Conservation (phyloP, 2,888 invertebrate species). For the Suillia variegata region DNA sequence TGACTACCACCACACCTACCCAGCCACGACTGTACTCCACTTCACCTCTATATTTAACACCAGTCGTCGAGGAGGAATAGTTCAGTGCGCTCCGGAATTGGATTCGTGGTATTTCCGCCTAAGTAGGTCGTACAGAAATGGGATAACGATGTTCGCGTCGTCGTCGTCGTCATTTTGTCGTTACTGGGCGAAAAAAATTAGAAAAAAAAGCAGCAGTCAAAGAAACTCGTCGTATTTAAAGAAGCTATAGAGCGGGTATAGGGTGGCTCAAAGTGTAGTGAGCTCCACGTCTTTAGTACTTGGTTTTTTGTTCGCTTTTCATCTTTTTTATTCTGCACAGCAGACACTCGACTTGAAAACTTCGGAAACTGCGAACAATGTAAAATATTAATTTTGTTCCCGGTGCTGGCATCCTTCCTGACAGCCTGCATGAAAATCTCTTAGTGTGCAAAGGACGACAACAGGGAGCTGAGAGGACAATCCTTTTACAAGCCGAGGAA, state of each 20-base stretch:
- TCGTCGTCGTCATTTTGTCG: constrained; percentile 14
- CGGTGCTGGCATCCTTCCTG: not conserved
- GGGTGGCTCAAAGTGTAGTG: not conserved
- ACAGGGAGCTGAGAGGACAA: too few relatives aligned
- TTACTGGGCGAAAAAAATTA: not conserved
- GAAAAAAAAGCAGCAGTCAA: not conserved
- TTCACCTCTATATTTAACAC: too few relatives aligned
- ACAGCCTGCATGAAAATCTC: not conserved
- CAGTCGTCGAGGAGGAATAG: constrained; percentile 1
- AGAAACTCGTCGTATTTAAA: not conserved
- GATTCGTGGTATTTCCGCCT: not conserved
- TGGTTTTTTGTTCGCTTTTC: not conserved
- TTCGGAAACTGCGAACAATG: not conserved
- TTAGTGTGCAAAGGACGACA: too few relatives aligned
- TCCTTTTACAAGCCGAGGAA: too few relatives aligned
- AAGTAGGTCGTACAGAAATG: constrained; percentile 10
- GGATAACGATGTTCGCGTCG: constrained; percentile 8
- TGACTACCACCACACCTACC: not conserved
- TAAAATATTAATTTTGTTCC: not conserved
- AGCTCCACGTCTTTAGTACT: not conserved
- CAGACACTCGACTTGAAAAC: too few relatives aligned
- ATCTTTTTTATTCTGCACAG: not conserved
- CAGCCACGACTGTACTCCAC: too few relatives aligned
- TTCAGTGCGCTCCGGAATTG: constrained; percentile 6
- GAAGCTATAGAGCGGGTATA: not conserved